Evolutionary conservation across 2,888 invertebrate species (phyloP).

Genomic region (Catocala nupta): DNA sequence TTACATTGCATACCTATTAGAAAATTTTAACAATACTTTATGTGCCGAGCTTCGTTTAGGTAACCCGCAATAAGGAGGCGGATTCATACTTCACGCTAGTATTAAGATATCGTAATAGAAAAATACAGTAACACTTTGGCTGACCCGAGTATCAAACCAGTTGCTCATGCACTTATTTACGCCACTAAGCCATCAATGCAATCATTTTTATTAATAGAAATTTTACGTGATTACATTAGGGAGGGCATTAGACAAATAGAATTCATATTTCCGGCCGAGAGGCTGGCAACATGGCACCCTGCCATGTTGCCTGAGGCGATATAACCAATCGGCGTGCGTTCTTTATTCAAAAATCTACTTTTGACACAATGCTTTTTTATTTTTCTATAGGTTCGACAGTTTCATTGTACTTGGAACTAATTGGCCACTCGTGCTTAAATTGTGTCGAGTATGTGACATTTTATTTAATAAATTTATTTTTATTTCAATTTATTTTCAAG

Average conservation of each 20-base stretch:
- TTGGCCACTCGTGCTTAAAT: slow-evolving; percentile 57
- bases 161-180: too few relatives aligned
- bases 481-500: too few relatives aligned
- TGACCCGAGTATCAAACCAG: too few relatives aligned
- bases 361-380: slow-evolving; percentile 69
- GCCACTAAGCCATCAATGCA: background rate
- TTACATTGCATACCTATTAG: slow-evolving; percentile 9
- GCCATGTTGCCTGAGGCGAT: slow-evolving; percentile 81
- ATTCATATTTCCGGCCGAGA: slow-evolving; percentile 81
- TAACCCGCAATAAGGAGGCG: too few relatives aligned
- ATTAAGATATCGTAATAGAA: too few relatives aligned
- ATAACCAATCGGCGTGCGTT: slow-evolving; percentile 77
- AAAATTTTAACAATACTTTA: background rate
- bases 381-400: slow-evolving; percentile 67
- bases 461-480: slow-evolving; percentile 13
- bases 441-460: slow-evolving; percentile 32
- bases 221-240: slow-evolving; percentile 58
- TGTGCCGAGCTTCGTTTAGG: too few relatives aligned
- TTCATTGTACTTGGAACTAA: slow-evolving; percentile 68
- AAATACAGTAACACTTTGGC: too few relatives aligned
- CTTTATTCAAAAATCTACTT: slow-evolving; percentile 77
- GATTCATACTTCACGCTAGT: too few relatives aligned
- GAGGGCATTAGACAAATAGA: slow-evolving; percentile 77
- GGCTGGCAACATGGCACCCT: slow-evolving; percentile 80
- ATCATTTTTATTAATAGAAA: slow-evolving; percentile 29